These are phyloP conservation scores for Julus scandinavius DNA, from an alignment of 2,888 invertebrate species.

Conservation along the genomic window DNA sequence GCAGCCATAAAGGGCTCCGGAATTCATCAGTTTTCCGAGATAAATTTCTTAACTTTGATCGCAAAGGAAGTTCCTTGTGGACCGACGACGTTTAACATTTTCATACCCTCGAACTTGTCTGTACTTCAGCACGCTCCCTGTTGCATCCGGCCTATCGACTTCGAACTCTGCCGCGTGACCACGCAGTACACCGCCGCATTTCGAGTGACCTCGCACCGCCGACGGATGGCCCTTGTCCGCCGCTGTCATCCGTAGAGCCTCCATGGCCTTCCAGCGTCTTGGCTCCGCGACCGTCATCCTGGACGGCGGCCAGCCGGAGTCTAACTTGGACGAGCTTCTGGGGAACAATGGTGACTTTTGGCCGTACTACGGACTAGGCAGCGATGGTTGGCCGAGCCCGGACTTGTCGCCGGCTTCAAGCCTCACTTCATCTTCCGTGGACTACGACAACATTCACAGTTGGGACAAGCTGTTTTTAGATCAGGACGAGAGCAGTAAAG, in stretches of 20 bases:
- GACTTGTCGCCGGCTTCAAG: not conserved
- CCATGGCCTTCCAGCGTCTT: not conserved
- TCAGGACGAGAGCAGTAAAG: slow-evolving; percentile 31
- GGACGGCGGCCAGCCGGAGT: not conserved
- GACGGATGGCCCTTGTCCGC: not conserved
- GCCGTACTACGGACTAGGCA: not conserved
- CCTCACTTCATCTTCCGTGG: slow-evolving; percentile 23
- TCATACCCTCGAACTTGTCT: not conserved
- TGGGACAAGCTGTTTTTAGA: slow-evolving; percentile 45
- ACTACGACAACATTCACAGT: not conserved
- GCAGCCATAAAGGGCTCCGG: slow-evolving; percentile 25
- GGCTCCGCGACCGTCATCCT: not conserved
- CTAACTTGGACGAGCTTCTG: not conserved
- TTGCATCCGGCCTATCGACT: too few species aligned
- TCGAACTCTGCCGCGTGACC: not conserved
- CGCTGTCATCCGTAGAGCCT: not conserved
- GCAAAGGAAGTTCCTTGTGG: slow-evolving; percentile 38
- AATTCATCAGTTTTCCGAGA: slow-evolving; percentile 8
- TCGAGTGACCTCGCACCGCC: too few species aligned
- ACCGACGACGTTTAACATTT: not conserved
- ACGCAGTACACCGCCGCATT: not conserved
- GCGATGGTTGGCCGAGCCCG: not conserved
- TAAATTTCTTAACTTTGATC: slow-evolving; percentile 47
- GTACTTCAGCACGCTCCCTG: too few species aligned
- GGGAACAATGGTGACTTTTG: not conserved